Conservation (phyloP, 2,888 invertebrate species). For the Cybosia mesomella region DNA sequence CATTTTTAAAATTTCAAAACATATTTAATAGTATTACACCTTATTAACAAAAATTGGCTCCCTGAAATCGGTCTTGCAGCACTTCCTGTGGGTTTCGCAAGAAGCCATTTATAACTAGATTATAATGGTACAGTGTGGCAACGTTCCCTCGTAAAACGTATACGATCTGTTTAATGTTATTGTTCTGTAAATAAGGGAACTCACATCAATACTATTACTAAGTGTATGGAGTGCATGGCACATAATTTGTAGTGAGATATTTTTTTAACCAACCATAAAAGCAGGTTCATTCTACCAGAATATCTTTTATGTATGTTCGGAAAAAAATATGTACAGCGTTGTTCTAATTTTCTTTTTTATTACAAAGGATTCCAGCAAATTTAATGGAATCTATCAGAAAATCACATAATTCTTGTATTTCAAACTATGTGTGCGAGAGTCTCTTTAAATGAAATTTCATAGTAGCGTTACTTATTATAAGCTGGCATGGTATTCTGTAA, state of each 20-base stretch:
- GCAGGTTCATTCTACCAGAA: not conserved
- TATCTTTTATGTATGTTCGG: not conserved
- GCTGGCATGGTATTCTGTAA: too few relatives aligned
- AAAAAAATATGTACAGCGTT: not conserved
- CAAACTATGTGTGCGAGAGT: not conserved
- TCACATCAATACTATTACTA: not conserved
- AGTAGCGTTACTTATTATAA: not conserved
- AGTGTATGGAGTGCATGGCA: not conserved
- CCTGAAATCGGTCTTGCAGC: conserved; percentile 1
- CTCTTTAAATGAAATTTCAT: not conserved
- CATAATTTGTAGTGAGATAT: not conserved
- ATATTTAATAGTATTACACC: not conserved
- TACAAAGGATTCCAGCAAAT: not conserved
- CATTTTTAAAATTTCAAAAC: not conserved
- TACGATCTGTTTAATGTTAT: not conserved
- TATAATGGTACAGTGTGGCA: not conserved
- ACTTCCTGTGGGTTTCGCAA: not conserved
- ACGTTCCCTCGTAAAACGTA: conserved; percentile 3
- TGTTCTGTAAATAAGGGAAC: conserved; percentile 6
- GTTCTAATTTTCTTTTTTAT: too few relatives aligned
- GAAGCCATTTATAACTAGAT: conserved; percentile 11
- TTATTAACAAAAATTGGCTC: not conserved
- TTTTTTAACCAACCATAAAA: not conserved
- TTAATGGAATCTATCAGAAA: not conserved
- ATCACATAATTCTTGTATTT: not conserved